Conservation (phyloP, 2,113 vertebrate genomes). For the Lycaon pictus region DNA sequence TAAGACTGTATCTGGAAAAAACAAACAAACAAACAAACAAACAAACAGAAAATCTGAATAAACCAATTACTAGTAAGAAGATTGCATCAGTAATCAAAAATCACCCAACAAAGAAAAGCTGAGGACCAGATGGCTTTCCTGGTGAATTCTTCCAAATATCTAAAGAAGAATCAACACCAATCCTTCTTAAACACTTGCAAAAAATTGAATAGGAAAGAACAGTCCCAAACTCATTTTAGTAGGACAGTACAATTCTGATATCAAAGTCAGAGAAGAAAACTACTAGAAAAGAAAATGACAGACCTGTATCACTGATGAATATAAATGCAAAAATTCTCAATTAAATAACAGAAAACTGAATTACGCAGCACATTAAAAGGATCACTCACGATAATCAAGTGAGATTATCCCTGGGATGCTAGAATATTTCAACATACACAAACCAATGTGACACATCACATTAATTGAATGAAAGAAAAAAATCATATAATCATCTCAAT, state of each 20-base stretch:
- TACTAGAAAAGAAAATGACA: not conserved
- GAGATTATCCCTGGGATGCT: not conserved
- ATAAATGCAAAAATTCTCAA: not conserved
- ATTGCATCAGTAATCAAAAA: not conserved
- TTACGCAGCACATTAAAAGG: not conserved
- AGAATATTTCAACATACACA: not conserved
- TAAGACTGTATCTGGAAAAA: not conserved
- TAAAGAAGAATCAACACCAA: not conserved
- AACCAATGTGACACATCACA: not conserved
- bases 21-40: not conserved
- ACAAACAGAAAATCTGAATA: not conserved
- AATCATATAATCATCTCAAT: not conserved
- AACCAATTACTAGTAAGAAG: not conserved
- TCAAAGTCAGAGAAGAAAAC: not conserved
- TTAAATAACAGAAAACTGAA: not conserved
- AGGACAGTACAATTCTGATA: not conserved
- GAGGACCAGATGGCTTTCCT: not conserved
- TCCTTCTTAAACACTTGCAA: not conserved
- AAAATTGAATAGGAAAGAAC: not conserved
- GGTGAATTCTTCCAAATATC: not conserved
- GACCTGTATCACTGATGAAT: not conserved
- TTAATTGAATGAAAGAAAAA: not conserved
- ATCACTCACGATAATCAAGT: not conserved
- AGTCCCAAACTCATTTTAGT: not conserved
- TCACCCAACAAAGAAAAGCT: not conserved